phyloP scores from a whole-genome alignment of 2,888 invertebrate genomes.

The Drosophila lutescens region DNA sequence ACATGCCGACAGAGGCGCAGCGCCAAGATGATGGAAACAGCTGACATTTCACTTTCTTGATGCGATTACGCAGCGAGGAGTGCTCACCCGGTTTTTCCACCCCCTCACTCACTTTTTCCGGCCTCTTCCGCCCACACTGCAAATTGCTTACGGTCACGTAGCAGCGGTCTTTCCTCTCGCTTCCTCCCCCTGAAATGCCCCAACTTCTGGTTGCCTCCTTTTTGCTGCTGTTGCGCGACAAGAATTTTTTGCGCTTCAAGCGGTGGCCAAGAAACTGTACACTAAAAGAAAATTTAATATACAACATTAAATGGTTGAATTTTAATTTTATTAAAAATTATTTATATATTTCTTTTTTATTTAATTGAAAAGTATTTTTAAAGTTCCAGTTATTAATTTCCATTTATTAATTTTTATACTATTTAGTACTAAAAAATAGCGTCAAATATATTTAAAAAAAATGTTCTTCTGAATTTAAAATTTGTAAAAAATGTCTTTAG shows the following conservation, averaged over 20 bases:
- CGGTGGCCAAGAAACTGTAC: slow-evolving; percentile 24
- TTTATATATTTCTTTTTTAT: too few relatives aligned
- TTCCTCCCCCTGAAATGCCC: neutral
- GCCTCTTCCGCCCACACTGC: slow-evolving; percentile 40
- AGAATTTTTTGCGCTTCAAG: slow-evolving; percentile 55
- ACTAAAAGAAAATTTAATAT: slow-evolving; percentile 2
- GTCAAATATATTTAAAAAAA: too few relatives aligned
- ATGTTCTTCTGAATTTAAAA: too few relatives aligned
- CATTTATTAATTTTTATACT: too few relatives aligned
- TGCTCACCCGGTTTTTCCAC: slow-evolving; percentile 9
- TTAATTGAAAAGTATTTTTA: too few relatives aligned
- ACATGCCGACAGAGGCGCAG: slow-evolving; percentile 33
- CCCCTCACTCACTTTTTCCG: slow-evolving; percentile 9
- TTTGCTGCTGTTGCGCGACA: slow-evolving; percentile 53
- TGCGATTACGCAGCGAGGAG: slow-evolving; percentile 66
- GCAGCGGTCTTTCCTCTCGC: slow-evolving; percentile 21
- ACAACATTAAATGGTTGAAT: neutral
- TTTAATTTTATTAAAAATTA: neutral
- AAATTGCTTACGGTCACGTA: slow-evolving; percentile 70
- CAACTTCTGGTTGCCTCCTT: slow-evolving; percentile 7
- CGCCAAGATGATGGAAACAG: slow-evolving; percentile 64
- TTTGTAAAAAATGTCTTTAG: too few relatives aligned
- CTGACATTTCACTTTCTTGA: slow-evolving; percentile 71
- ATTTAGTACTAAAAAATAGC: too few relatives aligned
- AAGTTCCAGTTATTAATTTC: too few relatives aligned